Evolutionary conservation across 2,888 invertebrate genomes (phyloP).

Genomic region (Drosophila koepferae): DNA sequence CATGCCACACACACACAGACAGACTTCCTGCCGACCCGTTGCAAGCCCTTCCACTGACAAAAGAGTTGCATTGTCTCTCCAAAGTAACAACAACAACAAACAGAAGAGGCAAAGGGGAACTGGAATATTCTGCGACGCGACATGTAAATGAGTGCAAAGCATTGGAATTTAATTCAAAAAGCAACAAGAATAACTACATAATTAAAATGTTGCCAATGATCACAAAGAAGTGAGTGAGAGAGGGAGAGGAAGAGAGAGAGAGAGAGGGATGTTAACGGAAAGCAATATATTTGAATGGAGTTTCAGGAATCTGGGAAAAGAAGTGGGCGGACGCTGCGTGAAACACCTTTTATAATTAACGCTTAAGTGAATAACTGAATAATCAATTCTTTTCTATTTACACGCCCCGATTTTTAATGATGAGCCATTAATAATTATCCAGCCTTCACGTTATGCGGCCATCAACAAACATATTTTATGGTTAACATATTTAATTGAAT

Average conservation of each 20-base stretch:
- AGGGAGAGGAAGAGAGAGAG: background rate
- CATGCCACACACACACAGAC: conserved; percentile 51
- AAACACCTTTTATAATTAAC: conserved; percentile 32
- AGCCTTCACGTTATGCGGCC: background rate
- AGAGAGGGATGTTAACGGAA: background rate
- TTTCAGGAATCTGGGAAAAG: background rate
- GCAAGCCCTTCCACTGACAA: conserved; percentile 55
- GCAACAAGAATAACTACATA: conserved; percentile 20
- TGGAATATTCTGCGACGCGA: conserved; percentile 45
- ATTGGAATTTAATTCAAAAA: conserved; percentile 67
- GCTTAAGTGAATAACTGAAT: conserved; percentile 19
- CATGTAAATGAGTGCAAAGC: conserved; percentile 75
- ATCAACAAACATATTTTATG: conserved; percentile 7
- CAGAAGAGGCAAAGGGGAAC: conserved; percentile 9
- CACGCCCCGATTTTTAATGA: conserved; percentile 8
- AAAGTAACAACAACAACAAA: conserved; percentile 38
- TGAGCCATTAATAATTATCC: conserved; percentile 28
- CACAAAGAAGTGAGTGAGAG: conserved; percentile 6
- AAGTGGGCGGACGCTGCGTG: conserved; percentile 29
- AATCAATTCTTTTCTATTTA: conserved; percentile 19
- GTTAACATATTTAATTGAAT: background rate
- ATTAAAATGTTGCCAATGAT: conserved; percentile 34
- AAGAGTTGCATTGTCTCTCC: conserved; percentile 71
- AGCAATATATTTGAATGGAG: conserved; percentile 9
- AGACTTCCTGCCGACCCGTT: conserved; percentile 34